These are phyloP conservation scores for Drosophila repleta DNA, from an alignment of 1,140 invertebrate genomes.

Conservation along the genomic window DNA sequence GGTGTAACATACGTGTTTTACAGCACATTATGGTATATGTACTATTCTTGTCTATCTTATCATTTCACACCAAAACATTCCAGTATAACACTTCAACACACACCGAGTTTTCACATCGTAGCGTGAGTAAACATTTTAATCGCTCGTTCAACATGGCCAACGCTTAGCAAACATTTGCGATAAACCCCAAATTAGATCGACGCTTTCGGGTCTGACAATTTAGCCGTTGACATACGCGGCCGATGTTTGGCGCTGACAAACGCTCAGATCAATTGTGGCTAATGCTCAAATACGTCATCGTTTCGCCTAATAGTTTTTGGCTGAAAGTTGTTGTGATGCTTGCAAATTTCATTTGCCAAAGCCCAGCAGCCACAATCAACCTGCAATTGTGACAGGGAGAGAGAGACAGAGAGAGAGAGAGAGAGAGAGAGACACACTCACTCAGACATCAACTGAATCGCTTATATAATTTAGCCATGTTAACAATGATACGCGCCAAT, in stretches of 20 bases:
- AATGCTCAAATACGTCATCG: background rate
- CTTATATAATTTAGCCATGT: conserved; percentile 65
- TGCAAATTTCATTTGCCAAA: conserved; percentile 52
- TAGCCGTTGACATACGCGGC: background rate
- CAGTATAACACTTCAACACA: too few species aligned
- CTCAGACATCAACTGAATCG: conserved; percentile 10
- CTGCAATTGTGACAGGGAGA: conserved; percentile 31
- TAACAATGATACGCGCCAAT: conserved; percentile 57
- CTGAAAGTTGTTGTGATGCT: conserved; percentile 13
- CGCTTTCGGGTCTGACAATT: too few species aligned
- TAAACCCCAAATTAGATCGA: too few species aligned
- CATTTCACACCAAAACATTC: too few species aligned
- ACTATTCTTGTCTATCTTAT: too few species aligned
- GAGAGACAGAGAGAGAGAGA: too few species aligned
- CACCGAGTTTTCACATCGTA: too few species aligned
- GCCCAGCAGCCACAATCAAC: conserved; percentile 36
- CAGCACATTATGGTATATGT: too few species aligned
- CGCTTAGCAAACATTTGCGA: too few species aligned
- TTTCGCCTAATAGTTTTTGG: conserved; percentile 3
- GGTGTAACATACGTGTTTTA: too few species aligned
- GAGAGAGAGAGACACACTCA: conserved; percentile 6
- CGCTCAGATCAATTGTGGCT: background rate
- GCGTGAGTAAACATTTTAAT: too few species aligned
- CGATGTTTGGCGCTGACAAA: background rate
- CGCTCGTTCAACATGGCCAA: too few species aligned